phyloP scores from a whole-genome alignment of 2,113 vertebrate species.

The Chlorodrepanis virens region DNA sequence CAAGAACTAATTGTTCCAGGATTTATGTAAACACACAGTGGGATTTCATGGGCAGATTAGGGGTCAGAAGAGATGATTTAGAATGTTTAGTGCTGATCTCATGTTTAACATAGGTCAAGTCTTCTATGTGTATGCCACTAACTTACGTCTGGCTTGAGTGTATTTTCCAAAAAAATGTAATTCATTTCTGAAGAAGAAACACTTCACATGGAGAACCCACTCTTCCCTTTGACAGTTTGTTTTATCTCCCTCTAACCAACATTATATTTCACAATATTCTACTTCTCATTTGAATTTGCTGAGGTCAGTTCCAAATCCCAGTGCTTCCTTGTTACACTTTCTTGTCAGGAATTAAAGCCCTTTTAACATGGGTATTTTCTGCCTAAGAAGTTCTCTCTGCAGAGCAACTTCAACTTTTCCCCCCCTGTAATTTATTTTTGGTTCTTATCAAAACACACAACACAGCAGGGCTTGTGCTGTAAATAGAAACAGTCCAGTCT shows the following conservation, averaged over 20 bases:
- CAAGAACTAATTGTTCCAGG: neutral
- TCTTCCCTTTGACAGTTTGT: neutral
- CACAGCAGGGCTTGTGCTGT: constrained; percentile 22
- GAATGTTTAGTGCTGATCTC: neutral
- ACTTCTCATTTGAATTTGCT: neutral
- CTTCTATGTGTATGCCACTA: neutral
- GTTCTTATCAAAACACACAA: constrained; percentile 36
- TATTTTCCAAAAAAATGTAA: neutral
- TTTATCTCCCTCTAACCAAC: neutral
- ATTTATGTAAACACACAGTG: neutral
- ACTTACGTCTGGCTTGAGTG: neutral
- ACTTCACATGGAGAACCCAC: neutral
- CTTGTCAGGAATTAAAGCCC: neutral
- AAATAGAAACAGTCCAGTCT: constrained; percentile 20
- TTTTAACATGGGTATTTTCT: neutral
- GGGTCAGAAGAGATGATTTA: neutral
- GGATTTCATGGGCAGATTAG: neutral
- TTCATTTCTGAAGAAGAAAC: neutral
- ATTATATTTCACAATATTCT: neutral
- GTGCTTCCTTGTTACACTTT: neutral
- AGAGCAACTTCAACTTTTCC: neutral
- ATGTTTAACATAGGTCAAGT: neutral
- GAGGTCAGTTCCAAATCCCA: neutral
- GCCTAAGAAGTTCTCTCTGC: neutral
- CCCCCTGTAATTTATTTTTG: neutral